phyloP scores from a whole-genome alignment of 2,797 vertebrate genomes.

The Dermochelys coriacea region DNA sequence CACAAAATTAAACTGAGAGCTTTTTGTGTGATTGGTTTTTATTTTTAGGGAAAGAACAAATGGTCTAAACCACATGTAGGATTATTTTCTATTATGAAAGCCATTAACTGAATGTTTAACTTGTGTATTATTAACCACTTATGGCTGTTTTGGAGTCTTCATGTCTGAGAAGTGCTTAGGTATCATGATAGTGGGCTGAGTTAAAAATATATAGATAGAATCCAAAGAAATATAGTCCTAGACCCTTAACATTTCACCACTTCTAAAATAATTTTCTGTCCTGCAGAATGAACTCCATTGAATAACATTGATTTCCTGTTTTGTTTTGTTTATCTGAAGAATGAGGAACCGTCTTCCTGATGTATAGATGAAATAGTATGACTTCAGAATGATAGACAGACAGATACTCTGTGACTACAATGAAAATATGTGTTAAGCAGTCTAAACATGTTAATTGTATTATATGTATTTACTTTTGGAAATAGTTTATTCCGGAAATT shows the following conservation, averaged over 20 bases:
- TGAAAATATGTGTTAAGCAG: background rate
- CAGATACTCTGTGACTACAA: background rate
- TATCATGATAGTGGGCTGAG: background rate
- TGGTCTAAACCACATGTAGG: background rate
- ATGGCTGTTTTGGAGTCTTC: constrained; percentile 6
- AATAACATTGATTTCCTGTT: constrained; percentile 61
- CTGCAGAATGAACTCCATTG: constrained; percentile 5
- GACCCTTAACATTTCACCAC: background rate
- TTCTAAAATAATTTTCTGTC: constrained; percentile 29
- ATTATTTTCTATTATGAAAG: background rate
- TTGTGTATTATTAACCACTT: background rate
- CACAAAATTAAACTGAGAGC: background rate
- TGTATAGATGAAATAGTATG: constrained; percentile 50
- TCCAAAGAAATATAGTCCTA: background rate
- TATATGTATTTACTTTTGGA: constrained; percentile 24
- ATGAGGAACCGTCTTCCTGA: constrained; percentile 18
- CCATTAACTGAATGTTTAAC: background rate
- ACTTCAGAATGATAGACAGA: background rate
- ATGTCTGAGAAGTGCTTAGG: background rate
- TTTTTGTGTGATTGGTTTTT: background rate
- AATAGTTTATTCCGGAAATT: background rate
- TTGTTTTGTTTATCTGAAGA: background rate
- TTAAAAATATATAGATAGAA: background rate
- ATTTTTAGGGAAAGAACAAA: background rate
- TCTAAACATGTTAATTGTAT: background rate